These are phyloP conservation scores for Cirrhinus mrigala DNA, from an alignment of 2,797 vertebrate species.

Conservation along the genomic window DNA sequence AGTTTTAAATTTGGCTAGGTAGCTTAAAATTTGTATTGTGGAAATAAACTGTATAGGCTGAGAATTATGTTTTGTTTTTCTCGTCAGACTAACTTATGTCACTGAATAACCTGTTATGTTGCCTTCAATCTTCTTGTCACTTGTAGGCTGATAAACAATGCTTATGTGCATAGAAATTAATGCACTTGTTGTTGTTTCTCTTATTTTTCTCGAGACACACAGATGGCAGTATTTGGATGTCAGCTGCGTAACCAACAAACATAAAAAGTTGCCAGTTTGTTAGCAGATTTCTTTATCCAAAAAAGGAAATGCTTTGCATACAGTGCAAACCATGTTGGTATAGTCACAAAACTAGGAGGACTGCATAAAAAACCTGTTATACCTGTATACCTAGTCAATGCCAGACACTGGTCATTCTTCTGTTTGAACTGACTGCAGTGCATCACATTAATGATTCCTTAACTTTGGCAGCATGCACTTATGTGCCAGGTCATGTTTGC, in stretches of 20 bases:
- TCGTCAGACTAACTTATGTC: background rate
- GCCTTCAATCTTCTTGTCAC: background rate
- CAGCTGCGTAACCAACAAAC: background rate
- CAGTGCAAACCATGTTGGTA: background rate
- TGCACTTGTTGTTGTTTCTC: background rate
- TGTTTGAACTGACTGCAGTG: background rate
- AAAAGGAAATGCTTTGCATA: constrained; percentile 10
- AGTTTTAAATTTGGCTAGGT: background rate
- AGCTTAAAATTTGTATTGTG: background rate
- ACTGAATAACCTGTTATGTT: background rate
- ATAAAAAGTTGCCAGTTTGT: background rate
- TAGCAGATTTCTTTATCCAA: background rate
- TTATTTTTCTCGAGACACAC: background rate
- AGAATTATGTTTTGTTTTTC: background rate
- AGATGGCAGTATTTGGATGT: background rate
- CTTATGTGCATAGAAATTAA: background rate
- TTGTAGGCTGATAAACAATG: background rate
- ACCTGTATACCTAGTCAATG: background rate
- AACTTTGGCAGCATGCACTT: background rate
- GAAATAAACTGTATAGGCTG: background rate
- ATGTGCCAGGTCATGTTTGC: background rate
- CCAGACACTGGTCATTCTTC: background rate
- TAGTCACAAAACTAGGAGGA: background rate
- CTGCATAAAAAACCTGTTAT: background rate
- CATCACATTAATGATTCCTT: background rate